Percentiles rank a stretch among this genome's conserved stretches.
These are phyloP conservation scores for Drosophila pseudoananassae DNA, from an alignment of 1,140 invertebrate genomes.

Conservation along the genomic window DNA sequence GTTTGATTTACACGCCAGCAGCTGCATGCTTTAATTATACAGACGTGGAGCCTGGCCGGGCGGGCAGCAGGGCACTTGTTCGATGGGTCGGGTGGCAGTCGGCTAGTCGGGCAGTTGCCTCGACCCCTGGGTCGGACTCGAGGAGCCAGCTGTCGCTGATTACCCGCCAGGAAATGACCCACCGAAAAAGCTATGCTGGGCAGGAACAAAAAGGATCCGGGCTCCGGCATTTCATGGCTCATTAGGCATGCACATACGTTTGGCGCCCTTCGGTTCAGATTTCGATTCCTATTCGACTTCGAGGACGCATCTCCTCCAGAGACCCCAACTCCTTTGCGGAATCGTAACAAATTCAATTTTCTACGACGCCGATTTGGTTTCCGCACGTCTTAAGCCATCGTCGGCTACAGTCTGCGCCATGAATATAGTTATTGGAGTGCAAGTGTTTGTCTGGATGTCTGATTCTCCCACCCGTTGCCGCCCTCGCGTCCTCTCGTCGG, in stretches of 20 bases:
- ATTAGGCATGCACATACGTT: conserved; percentile 80
- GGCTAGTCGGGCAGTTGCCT: conserved; percentile 34
- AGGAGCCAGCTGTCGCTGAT: conserved; percentile 70
- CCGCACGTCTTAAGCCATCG: conserved; percentile 77
- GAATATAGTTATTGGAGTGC: conserved; percentile 73
- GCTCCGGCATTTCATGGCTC: conserved; percentile 74
- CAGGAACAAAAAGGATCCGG: conserved; percentile 22
- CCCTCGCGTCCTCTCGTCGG: conserved; percentile 17
- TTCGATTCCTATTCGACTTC: conserved; percentile 6
- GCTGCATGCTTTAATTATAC: conserved; percentile 57
- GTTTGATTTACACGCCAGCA: conserved; percentile 77
- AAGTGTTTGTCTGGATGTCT: conserved; percentile 46
- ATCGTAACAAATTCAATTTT: conserved; percentile 79
- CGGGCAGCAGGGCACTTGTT: background rate
- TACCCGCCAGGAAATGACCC: conserved; percentile 55
- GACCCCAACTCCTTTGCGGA: background rate
- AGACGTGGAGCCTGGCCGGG: conserved; percentile 4
- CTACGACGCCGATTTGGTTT: conserved; percentile 81
- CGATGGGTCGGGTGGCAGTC: background rate
- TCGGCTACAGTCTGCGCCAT: conserved; percentile 58
- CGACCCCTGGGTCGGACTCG: conserved; percentile 25
- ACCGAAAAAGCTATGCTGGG: conserved; percentile 22
- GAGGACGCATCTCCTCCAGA: background rate
- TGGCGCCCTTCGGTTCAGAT: conserved; percentile 11
- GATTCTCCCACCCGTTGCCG: background rate